These are phyloP conservation scores for Zoroaster sp. DNA, from an alignment of 53 echinoderm and acorn worm species.

Conservation along the genomic window DNA sequence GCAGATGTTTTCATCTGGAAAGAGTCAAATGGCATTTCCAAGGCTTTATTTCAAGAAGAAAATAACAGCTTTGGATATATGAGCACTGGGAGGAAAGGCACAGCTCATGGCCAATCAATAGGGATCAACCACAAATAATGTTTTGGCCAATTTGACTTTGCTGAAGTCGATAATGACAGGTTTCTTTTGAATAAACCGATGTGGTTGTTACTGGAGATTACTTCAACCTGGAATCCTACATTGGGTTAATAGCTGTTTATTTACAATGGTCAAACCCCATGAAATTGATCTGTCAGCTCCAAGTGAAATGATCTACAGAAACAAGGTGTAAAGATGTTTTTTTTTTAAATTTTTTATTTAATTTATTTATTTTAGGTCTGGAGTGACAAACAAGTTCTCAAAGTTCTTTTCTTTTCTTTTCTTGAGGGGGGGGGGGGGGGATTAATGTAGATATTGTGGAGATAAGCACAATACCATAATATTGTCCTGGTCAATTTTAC, in stretches of 20 bases:
- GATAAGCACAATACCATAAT: too few relatives aligned
- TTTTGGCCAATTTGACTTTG: background rate
- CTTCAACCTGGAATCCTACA: background rate
- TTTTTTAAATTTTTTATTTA: background rate
- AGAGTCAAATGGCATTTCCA: background rate
- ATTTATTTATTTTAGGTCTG: too few relatives aligned
- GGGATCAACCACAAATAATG: background rate
- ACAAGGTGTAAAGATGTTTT: background rate
- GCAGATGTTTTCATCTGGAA: background rate
- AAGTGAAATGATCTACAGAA: background rate
- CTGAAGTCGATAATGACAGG: background rate
- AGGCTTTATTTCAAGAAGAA: background rate
- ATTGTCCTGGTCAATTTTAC: too few relatives aligned
- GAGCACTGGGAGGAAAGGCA: background rate
- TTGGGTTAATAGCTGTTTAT: background rate
- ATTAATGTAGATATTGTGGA: too few relatives aligned
- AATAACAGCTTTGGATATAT: background rate
- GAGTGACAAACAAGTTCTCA: too few relatives aligned
- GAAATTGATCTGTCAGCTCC: background rate
- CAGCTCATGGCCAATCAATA: background rate
- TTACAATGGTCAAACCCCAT: background rate
- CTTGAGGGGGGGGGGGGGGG: too few relatives aligned
- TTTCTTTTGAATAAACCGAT: background rate
- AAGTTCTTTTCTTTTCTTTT: too few relatives aligned
- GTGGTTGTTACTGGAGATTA: background rate